Evolutionary conservation across 2,888 invertebrate genomes (phyloP).

Genomic region (Lycophotia porphyrea): DNA sequence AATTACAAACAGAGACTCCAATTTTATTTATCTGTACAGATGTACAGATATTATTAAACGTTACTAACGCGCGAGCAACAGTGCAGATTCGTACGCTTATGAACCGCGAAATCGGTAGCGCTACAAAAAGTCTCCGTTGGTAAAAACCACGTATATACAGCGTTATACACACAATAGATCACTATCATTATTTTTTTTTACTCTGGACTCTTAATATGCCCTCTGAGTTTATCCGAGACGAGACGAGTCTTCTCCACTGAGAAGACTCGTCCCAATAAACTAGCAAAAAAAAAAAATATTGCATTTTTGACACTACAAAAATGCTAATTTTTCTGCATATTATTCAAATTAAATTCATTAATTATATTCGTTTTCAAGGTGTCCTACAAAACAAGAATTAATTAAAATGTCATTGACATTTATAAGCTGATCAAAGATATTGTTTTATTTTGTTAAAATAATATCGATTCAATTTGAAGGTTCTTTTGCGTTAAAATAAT

Average conservation of each 20-base stretch:
- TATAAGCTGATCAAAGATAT: not conserved
- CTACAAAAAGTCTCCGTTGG: not conserved
- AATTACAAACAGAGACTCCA: no score
- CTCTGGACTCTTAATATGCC: no score
- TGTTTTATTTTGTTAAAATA: not conserved
- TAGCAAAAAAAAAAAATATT: no score
- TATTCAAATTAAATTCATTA: not conserved
- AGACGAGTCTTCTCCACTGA: no score
- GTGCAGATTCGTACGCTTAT: not conserved
- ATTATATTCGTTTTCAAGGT: not conserved
- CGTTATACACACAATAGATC: no score
- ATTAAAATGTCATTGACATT: not conserved
- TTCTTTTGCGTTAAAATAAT: not conserved
- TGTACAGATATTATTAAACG: no score
- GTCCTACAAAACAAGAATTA: slow-evolving; percentile 2
- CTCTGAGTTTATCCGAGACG: no score
- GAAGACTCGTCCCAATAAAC: no score
- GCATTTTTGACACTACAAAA: no score
- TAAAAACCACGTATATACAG: no score
- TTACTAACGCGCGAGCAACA: not conserved
- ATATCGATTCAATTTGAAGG: not conserved
- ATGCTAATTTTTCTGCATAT: not conserved
- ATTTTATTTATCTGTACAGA: no score
- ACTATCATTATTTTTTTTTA: no score
- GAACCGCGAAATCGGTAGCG: not conserved